Percentiles rank a stretch among this genome's conserved stretches.
These are phyloP conservation scores for Eulithis testata DNA, from an alignment of 2,888 invertebrate species.

Conservation along the genomic window DNA sequence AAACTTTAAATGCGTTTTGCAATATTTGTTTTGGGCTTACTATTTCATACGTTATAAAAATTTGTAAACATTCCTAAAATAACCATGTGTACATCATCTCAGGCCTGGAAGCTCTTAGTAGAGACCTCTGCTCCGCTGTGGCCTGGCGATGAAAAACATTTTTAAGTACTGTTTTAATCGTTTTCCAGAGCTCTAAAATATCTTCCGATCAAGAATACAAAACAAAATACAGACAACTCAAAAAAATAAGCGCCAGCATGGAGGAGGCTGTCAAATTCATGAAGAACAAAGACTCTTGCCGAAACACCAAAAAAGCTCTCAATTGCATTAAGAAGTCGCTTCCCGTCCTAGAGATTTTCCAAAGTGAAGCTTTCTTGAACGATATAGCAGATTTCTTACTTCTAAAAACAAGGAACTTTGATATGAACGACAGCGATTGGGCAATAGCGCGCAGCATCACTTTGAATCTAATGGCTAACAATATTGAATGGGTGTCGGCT, in stretches of 20 bases:
- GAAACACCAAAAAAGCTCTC: slow-evolving; percentile 65
- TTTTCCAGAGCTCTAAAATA: slow-evolving; percentile 63
- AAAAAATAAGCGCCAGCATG: slow-evolving; percentile 67
- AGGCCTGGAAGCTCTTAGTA: no score
- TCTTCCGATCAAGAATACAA: slow-evolving; percentile 71
- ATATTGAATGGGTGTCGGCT: slow-evolving; percentile 78
- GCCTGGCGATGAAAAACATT: no score
- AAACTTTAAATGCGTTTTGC: no score
- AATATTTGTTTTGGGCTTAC: no score
- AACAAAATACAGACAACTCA: slow-evolving; percentile 69
- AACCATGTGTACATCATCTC: no score
- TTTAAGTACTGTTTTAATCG: neutral
- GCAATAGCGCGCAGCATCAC: slow-evolving; percentile 69
- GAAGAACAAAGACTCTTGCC: slow-evolving; percentile 59
- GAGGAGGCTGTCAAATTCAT: slow-evolving; percentile 68
- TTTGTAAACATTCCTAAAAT: no score
- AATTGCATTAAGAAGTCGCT: slow-evolving; percentile 80
- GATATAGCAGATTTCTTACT: slow-evolving; percentile 71
- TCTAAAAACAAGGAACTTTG: slow-evolving; percentile 60
- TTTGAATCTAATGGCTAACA: slow-evolving; percentile 84
- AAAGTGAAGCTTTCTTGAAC: slow-evolving; percentile 80
- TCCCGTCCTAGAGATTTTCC: slow-evolving; percentile 84
- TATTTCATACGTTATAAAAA: no score
- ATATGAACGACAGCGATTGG: slow-evolving; percentile 68
- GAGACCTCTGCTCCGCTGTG: no score